Conservation (phyloP, 1,140 invertebrate species). For the Hylaeus volcanicus region DNA sequence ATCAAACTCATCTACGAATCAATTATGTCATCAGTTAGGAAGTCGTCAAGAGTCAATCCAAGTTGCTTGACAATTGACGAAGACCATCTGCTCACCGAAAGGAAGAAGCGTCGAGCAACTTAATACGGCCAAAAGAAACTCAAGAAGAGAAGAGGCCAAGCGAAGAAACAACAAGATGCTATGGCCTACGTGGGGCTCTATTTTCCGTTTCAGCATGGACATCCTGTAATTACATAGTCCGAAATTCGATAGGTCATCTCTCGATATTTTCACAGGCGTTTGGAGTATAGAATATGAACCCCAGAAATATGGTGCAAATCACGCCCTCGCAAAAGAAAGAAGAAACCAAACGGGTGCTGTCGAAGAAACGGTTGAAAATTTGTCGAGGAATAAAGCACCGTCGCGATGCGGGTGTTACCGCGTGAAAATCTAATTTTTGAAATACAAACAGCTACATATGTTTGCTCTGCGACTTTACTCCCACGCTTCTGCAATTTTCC, state of each 20-base stretch:
- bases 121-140: conserved; percentile 44
- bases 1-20: no score
- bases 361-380: not conserved
- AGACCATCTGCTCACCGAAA: conserved; percentile 32
- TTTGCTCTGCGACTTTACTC: not conserved
- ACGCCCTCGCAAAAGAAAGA: not conserved
- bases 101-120: conserved; percentile 36
- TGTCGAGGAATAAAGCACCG: not conserved
- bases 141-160: conserved; percentile 24
- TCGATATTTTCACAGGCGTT: not conserved
- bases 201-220: not conserved
- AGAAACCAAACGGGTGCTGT: not conserved
- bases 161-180: conserved; percentile 10
- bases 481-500: no score
- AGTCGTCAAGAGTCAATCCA: no score
- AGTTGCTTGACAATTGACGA: not conserved
- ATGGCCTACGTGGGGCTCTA: not conserved
- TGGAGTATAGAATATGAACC: not conserved
- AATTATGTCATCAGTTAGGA: no score
- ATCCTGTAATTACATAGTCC: conserved; percentile 33
- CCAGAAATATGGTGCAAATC: no score
- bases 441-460: not conserved
- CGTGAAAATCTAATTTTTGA: conserved; percentile 12
- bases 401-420: not conserved
- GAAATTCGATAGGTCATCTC: conserved; percentile 12